These are phyloP conservation scores for Pollenia angustigena DNA, from an alignment of 2,888 invertebrate genomes.

Conservation along the genomic window DNA sequence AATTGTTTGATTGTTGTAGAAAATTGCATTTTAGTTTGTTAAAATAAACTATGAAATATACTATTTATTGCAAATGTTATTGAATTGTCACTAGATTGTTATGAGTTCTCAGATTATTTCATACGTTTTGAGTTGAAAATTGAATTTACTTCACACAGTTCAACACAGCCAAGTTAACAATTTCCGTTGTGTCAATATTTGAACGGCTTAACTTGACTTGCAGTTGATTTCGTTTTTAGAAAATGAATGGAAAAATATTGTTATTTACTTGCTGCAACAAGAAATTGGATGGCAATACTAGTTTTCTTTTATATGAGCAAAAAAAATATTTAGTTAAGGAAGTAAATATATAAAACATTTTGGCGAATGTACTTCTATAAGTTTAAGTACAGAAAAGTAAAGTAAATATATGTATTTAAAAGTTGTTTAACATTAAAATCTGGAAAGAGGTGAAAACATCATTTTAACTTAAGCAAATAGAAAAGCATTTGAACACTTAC, in stretches of 20 bases:
- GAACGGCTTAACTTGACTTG: slow-evolving; percentile 32
- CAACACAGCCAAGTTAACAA: slow-evolving; percentile 72
- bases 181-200: slow-evolving; percentile 71
- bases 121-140: background rate
- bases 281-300: slow-evolving; percentile 1
- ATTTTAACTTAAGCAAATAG: too few species aligned
- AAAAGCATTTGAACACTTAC: too few species aligned
- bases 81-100: slow-evolving; percentile 58
- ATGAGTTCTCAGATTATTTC: slow-evolving; percentile 61
- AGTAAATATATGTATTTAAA: too few species aligned
- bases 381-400: too few species aligned
- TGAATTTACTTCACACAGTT: slow-evolving; percentile 17
- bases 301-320: background rate
- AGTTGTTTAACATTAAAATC: too few species aligned
- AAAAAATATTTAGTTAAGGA: slow-evolving; percentile 2
- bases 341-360: background rate
- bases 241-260: background rate
- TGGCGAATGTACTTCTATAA: too few species aligned
- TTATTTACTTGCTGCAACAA: background rate
- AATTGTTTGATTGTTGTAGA: slow-evolving; percentile 50
- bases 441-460: too few species aligned
- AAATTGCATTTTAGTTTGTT: slow-evolving; percentile 64
- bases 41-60: slow-evolving; percentile 10
- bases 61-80: slow-evolving; percentile 25
- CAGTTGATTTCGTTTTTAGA: slow-evolving; percentile 5